These are phyloP conservation scores for Capitella teleta DNA, from an alignment of 1,140 invertebrate genomes.

Conservation along the genomic window DNA sequence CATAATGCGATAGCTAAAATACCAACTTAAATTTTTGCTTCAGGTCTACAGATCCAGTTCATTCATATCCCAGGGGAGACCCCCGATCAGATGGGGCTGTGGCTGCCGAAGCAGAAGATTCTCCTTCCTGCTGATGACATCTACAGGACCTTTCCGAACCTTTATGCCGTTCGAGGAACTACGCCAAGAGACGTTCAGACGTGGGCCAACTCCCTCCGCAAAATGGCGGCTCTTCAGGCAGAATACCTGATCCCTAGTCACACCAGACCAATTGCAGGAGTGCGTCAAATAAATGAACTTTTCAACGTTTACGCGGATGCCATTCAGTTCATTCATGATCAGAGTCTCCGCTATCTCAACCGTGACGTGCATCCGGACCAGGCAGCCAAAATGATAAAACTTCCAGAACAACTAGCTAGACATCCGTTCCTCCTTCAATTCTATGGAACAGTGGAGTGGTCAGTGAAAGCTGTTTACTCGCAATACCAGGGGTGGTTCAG, in stretches of 20 bases:
- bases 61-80: constrained; percentile 32
- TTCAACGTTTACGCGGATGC: constrained; percentile 23
- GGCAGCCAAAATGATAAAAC: constrained; percentile 17
- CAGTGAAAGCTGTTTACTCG: constrained; percentile 22
- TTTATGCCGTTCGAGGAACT: constrained; percentile 31
- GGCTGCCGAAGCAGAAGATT: constrained; percentile 18
- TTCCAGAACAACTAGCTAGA: constrained; percentile 16
- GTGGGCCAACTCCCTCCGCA: constrained; percentile 24
- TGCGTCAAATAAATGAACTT: constrained; percentile 13
- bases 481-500: constrained; percentile 28
- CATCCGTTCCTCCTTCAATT: constrained; percentile 22
- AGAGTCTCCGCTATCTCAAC: constrained; percentile 23
- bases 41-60: constrained; percentile 18
- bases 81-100: constrained; percentile 27
- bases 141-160: constrained; percentile 28
- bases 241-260: constrained; percentile 25
- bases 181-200: constrained; percentile 17
- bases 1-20: neutral
- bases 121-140: constrained; percentile 26
- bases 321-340: constrained; percentile 27
- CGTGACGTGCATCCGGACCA: constrained; percentile 20
- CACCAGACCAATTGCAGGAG: constrained; percentile 21
- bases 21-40: too few species aligned
- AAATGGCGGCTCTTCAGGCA: constrained; percentile 20
- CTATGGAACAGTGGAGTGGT: constrained; percentile 28